phyloP scores from a whole-genome alignment of 2,888 invertebrate species.

The Drosophila siamana region DNA sequence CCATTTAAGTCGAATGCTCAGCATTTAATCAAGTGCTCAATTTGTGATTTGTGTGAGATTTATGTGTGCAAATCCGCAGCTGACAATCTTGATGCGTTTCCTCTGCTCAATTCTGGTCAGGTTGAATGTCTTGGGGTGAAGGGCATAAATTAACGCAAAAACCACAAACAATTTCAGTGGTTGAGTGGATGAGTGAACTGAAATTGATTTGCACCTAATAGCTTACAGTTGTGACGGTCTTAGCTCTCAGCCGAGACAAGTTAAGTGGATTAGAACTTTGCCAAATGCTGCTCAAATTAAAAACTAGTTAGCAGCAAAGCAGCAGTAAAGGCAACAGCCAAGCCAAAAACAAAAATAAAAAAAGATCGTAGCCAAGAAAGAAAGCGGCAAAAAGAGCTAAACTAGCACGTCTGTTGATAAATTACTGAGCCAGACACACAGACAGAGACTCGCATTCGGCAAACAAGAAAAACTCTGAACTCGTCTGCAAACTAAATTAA shows the following conservation, averaged over 20 bases:
- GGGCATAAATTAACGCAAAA: conserved; percentile 55
- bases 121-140: background rate
- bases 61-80: conserved; percentile 55
- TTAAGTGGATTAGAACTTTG: conserved; percentile 59
- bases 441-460: background rate
- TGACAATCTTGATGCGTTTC: conserved; percentile 43
- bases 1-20: conserved; percentile 53
- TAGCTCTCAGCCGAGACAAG: conserved; percentile 35
- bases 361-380: background rate
- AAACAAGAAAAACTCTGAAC: conserved; percentile 32
- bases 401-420: conserved; percentile 59
- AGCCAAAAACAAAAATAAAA: conserved; percentile 4
- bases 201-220: conserved; percentile 60
- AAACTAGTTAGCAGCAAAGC: conserved; percentile 53
- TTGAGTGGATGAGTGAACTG: conserved; percentile 31
- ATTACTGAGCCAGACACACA: conserved; percentile 36
- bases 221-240: conserved; percentile 32
- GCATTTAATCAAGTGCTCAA: conserved; percentile 56
- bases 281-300: conserved; percentile 59
- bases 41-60: conserved; percentile 59
- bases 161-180: conserved; percentile 27
- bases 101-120: conserved; percentile 1
- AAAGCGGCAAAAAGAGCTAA: conserved; percentile 23
- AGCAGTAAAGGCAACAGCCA: conserved; percentile 5
- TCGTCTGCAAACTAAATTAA: conserved; percentile 63